phyloP scores from a whole-genome alignment of 1,140 invertebrate species.

The Radopholus similis region DNA sequence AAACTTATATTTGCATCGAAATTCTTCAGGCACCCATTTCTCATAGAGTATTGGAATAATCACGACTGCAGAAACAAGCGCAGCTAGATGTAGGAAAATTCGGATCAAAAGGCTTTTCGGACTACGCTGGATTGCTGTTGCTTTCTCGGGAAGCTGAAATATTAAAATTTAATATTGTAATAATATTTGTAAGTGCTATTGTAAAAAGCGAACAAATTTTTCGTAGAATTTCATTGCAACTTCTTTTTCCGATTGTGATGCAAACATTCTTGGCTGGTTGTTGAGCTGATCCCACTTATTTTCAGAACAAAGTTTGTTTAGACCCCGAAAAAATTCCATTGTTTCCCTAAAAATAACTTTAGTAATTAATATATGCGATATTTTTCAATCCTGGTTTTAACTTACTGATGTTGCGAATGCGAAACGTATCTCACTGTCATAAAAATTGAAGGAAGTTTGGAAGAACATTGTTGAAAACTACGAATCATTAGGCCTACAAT shows the following conservation, averaged over 20 bases:
- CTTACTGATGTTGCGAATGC: too few species aligned
- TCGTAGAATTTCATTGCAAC: neutral
- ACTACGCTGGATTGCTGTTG: neutral
- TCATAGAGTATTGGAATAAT: slow-evolving; percentile 1
- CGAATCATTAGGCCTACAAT: too few species aligned
- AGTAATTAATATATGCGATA: neutral
- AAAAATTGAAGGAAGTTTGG: neutral
- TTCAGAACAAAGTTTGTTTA: slow-evolving; percentile 5
- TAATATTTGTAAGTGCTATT: neutral
- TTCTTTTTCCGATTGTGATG: neutral
- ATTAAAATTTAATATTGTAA: neutral
- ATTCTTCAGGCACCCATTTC: neutral
- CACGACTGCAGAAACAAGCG: neutral
- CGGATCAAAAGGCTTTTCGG: neutral
- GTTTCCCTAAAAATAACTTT: neutral
- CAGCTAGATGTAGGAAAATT: neutral
- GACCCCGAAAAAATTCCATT: neutral
- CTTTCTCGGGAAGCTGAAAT: neutral
- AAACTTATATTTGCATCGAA: slow-evolving; percentile 5
- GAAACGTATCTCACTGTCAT: neutral
- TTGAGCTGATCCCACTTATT: neutral
- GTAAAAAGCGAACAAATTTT: slow-evolving; percentile 8
- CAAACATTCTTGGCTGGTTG: neutral
- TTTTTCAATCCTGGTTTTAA: neutral
- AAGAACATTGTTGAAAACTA: neutral